phyloP scores from a whole-genome alignment of 1,140 invertebrate species.

The Zeugodacus cucurbitae region DNA sequence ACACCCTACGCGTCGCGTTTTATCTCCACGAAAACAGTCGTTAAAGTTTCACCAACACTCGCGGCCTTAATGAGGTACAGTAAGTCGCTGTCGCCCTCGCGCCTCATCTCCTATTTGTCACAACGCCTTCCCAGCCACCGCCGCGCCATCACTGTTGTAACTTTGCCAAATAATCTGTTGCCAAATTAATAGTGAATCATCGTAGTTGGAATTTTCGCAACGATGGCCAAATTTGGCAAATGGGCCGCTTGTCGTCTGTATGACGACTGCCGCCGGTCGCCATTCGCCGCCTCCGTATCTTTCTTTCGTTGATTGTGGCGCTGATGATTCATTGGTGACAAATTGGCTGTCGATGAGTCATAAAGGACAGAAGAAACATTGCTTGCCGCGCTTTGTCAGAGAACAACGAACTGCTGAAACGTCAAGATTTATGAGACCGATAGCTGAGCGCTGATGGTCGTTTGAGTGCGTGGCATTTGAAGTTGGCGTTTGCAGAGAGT shows the following conservation, averaged over 20 bases:
- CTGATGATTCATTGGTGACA: constrained; percentile 35
- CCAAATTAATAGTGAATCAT: constrained; percentile 39
- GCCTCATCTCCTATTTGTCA: neutral
- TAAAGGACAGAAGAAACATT: neutral
- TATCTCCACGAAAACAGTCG: neutral
- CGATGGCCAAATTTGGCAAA: constrained; percentile 21
- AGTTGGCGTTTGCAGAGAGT: neutral
- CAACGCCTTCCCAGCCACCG: neutral
- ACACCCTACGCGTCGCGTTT: neutral
- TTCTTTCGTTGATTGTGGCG: neutral
- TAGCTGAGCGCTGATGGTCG: neutral
- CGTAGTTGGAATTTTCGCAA: neutral
- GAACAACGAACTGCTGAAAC: neutral
- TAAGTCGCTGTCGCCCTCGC: neutral
- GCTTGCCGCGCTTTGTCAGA: neutral
- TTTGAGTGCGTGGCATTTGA: neutral
- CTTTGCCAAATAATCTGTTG: constrained; percentile 38
- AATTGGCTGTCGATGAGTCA: constrained; percentile 38
- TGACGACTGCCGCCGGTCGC: neutral
- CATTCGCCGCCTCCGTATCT: neutral
- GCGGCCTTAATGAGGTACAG: neutral
- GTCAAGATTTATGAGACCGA: neutral
- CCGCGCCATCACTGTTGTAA: neutral
- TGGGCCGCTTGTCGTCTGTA: neutral
- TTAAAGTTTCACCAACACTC: constrained; percentile 13